These are phyloP conservation scores for Drosophila nigritarsus DNA, from an alignment of 2,888 invertebrate genomes.

Conservation along the genomic window DNA sequence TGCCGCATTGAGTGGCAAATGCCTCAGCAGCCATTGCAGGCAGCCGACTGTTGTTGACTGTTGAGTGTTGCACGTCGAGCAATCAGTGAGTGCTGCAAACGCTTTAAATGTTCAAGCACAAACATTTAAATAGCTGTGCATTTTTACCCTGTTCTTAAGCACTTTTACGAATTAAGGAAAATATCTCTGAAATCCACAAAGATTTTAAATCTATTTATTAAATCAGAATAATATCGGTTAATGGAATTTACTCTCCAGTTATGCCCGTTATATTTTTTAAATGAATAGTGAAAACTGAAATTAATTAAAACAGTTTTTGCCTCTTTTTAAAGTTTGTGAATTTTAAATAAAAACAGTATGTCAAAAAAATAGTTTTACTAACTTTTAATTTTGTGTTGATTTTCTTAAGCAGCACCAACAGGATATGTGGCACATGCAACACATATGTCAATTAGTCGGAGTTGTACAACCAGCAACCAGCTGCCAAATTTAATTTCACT, in stretches of 20 bases:
- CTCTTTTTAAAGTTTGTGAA: not conserved
- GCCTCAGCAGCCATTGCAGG: constrained; percentile 10
- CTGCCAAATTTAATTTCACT: constrained; percentile 78
- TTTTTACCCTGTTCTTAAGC: not conserved
- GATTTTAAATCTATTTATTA: not conserved
- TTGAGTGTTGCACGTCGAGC: constrained; percentile 14
- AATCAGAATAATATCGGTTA: not conserved
- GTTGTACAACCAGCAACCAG: constrained; percentile 62
- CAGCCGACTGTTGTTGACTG: constrained; percentile 11
- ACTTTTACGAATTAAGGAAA: not conserved
- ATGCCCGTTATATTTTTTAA: not conserved
- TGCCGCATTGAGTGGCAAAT: constrained; percentile 40
- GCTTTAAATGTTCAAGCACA: constrained; percentile 26
- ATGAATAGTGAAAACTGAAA: not conserved
- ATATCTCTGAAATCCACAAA: not conserved
- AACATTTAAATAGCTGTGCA: constrained; percentile 23
- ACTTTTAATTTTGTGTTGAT: constrained; percentile 25
- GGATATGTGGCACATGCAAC: constrained; percentile 57
- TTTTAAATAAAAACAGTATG: not conserved
- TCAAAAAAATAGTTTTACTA: not conserved
- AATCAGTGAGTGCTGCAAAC: constrained; percentile 13
- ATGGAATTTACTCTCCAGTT: not conserved
- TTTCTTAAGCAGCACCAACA: constrained; percentile 27
- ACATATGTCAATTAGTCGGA: constrained; percentile 76
- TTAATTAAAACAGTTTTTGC: not conserved